Base-by-base conservation (phyloP, 2,888 invertebrate genomes). In the Dasysyrphus albostriatus region DNA sequence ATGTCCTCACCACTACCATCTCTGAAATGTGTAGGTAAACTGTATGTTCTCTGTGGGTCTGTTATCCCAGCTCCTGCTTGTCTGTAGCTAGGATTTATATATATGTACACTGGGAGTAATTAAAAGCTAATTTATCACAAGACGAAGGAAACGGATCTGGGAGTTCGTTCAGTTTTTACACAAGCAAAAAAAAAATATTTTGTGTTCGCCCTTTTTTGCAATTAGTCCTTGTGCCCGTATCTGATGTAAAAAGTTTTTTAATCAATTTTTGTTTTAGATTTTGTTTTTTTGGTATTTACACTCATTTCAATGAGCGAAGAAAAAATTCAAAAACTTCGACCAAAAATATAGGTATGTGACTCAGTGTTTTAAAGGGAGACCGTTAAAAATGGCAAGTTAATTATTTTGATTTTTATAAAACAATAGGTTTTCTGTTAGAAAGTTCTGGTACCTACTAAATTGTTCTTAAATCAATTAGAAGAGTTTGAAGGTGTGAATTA, bases 41-140 rank as follows among this genome's bases (percentile, higher is more conserved):
- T 24, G 19, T 37, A n/a, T 24, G 29, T 73, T 78, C 69, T 78
- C 56, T 78, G 78, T 47, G 75, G 65, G 44, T 54, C 59, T 44
- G 80, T 70, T 72, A 61, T 84, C 70, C 72, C 72, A 37, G 10
- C 58, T 58, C 16, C 58, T 16, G 54, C 14, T 58, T 79, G 83
- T 79, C 67, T 42, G 79, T 79, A 59, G 59, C 84, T 54, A 54
- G 76, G 76, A 76, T n/a, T n/a, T n/a, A 84, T 84, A 80, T 84
- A 84, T 84, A 75, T 80, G 72, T 80, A 84, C 80, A 76, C 59
- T 80, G 75, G 80, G 47, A 84, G 84, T 84, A 84, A 84, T 84
- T 84, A 84, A 84, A 84, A 84, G 84, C 84, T 84, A 84, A 84
- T 84, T 84, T 84, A 84, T 84, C 84, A 84, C 84, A 84, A 79